These are phyloP conservation scores for Autographa pulchrina DNA, from an alignment of 2,888 invertebrate species.

Conservation along the genomic window DNA sequence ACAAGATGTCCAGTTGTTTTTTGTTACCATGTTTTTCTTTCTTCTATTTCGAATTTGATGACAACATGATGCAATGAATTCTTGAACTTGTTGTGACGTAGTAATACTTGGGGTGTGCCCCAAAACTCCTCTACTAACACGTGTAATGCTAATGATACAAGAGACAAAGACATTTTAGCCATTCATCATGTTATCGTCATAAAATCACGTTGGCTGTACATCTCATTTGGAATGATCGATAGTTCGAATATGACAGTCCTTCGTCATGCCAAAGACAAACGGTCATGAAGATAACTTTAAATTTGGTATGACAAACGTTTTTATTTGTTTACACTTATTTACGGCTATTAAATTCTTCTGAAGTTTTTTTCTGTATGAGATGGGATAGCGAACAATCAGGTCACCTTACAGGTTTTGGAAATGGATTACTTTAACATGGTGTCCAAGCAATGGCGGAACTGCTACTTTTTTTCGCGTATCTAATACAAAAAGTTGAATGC, in stretches of 20 bases:
- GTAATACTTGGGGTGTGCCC: neutral
- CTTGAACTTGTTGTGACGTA: too few relatives aligned
- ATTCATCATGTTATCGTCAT: conserved; percentile 18
- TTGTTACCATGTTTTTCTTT: too few relatives aligned
- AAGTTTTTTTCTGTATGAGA: too few relatives aligned
- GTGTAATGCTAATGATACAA: conserved; percentile 1
- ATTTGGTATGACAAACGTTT: neutral
- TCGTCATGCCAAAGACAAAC: conserved; percentile 10
- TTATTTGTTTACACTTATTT: too few relatives aligned
- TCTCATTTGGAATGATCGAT: conserved; percentile 26
- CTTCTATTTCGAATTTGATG: too few relatives aligned
- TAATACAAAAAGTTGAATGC: too few relatives aligned
- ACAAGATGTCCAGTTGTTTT: too few relatives aligned
- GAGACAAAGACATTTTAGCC: neutral
- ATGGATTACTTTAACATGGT: too few relatives aligned
- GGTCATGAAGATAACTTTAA: conserved; percentile 7
- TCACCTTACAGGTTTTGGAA: neutral
- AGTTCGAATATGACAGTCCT: neutral
- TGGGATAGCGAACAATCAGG: too few relatives aligned
- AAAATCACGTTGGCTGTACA: neutral
- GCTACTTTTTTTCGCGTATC: neutral
- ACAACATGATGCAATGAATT: too few relatives aligned
- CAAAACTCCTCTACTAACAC: neutral
- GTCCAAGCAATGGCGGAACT: neutral
- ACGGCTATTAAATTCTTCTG: too few relatives aligned